Evolutionary conservation across 2,113 vertebrate genomes (phyloP).

Genomic region (Nettapus auritus): DNA sequence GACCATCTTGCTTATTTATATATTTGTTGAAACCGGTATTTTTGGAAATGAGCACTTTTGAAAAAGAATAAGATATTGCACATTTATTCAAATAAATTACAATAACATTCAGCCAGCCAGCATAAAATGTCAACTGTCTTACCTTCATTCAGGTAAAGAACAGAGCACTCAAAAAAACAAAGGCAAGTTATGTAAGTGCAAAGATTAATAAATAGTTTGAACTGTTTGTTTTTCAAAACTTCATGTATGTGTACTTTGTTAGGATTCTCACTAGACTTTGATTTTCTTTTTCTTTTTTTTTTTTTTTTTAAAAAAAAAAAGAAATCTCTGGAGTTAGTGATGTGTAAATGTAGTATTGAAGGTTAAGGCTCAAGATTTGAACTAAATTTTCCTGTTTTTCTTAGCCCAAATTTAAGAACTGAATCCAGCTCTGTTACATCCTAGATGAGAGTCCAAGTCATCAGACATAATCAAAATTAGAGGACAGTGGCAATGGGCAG

Average conservation of each 20-base stretch:
- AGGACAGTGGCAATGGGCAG: background rate
- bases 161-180: background rate
- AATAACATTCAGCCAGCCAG: background rate
- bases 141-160: background rate
- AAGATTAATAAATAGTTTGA: background rate
- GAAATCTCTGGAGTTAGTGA: background rate
- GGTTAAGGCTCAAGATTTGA: background rate
- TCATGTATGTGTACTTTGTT: accelerated
- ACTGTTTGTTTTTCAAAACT: background rate
- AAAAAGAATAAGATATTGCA: background rate
- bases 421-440: background rate
- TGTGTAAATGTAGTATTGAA: background rate
- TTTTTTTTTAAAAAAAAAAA: no score
- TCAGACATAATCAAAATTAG: background rate
- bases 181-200: background rate
- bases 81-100: background rate
- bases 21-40: background rate
- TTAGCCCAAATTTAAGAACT: background rate
- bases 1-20: background rate
- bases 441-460: background rate
- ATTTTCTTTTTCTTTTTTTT: no score
- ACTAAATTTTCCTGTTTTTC: background rate
- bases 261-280: background rate
- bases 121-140: background rate
- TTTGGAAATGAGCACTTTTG: background rate